These are phyloP conservation scores for Galbula dea DNA, from an alignment of 2,113 vertebrate species.

Conservation along the genomic window DNA sequence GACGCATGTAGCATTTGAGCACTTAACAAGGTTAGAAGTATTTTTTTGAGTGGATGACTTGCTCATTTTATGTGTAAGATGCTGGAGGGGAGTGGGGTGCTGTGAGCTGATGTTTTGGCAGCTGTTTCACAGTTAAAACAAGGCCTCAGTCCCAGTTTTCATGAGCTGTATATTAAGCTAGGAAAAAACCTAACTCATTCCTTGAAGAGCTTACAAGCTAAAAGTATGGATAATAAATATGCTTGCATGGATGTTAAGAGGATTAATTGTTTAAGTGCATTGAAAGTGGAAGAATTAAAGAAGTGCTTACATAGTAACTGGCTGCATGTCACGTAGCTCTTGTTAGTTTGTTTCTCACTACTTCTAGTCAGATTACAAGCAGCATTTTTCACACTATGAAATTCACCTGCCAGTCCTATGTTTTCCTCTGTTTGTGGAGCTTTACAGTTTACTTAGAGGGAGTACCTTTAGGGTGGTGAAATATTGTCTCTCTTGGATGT, in stretches of 20 bases:
- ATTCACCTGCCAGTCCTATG: background rate
- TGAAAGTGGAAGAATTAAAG: background rate
- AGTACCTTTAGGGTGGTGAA: background rate
- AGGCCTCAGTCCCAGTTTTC: background rate
- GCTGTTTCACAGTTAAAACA: background rate
- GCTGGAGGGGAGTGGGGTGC: background rate
- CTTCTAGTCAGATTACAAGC: background rate
- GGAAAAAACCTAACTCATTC: background rate
- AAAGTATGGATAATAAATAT: background rate
- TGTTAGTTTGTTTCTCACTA: background rate
- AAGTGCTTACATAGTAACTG: background rate
- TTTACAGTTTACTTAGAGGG: background rate
- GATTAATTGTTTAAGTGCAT: slow-evolving; percentile 12
- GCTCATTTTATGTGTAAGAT: background rate
- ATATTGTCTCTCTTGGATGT: background rate
- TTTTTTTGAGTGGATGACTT: background rate
- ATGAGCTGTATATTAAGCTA: background rate
- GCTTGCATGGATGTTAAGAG: slow-evolving; percentile 14
- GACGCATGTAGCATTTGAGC: background rate
- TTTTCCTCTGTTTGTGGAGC: background rate
- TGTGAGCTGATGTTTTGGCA: background rate
- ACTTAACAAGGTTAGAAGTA: background rate
- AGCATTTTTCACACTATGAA: background rate
- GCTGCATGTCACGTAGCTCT: background rate
- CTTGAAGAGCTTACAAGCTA: background rate